Evolutionary conservation across 2,113 vertebrate genomes (phyloP).

Genomic region (Zapornia atra): DNA sequence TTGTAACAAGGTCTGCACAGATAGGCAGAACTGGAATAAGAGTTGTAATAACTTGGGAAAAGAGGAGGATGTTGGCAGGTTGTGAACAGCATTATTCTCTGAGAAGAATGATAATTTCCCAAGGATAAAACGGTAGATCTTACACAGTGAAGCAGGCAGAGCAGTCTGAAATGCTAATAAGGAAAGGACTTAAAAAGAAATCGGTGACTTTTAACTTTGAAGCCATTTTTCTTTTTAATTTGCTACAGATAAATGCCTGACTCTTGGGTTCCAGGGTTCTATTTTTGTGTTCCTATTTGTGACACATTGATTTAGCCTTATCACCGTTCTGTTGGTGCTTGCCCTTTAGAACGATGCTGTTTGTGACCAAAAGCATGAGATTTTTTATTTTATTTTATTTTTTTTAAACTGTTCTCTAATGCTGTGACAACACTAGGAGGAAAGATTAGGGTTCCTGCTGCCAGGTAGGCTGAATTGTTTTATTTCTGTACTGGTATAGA

Average conservation of each 20-base stretch:
- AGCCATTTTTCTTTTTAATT: background rate
- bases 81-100: background rate
- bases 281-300: background rate
- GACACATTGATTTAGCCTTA: background rate
- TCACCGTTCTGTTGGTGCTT: background rate
- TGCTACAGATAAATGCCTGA: background rate
- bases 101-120: background rate
- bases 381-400: background rate
- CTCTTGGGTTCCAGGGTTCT: background rate
- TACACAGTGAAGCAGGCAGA: background rate
- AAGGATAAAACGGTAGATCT: background rate
- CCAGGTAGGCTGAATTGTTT: background rate
- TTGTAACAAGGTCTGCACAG: background rate
- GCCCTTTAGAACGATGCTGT: background rate
- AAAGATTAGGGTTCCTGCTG: background rate
- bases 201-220: background rate
- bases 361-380: background rate
- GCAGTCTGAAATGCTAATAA: conserved; percentile 17
- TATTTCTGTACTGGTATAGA: background rate
- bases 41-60: background rate
- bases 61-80: background rate
- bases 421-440: background rate
- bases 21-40: background rate
- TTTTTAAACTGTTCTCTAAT: background rate
- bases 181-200: conserved; percentile 1